Base-by-base conservation (phyloP, 2,888 invertebrate genomes). In the Morpho achilles region DNA sequence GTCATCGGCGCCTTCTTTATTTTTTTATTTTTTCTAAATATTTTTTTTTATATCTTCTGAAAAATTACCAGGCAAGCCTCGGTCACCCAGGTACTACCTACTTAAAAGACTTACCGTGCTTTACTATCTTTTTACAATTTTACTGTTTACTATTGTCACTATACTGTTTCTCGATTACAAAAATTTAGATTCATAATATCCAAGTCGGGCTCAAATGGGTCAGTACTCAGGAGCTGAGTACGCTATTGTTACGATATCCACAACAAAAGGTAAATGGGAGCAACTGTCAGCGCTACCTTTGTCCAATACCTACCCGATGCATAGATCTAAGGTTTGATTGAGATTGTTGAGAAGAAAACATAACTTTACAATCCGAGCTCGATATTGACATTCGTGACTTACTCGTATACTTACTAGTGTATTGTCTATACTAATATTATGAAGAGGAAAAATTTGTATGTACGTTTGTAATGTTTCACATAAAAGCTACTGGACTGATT, bases 211-310 rank as follows among this genome's bases (percentile, higher is more conserved):
- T 68, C 73, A 77, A 77, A 76, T 72, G 64, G 77, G 78, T 77
- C 77, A 77, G 66, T 68, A 70, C 65, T 67, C 63, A 66, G 45
- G 16, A 40, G 52, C 10, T 44, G 53, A 53, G 39, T 51, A 44
- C 46, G 56, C 70, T 67, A 76, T 79, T 77, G 76, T 79, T 73
- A 70, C 69, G 61, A 63, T 32, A 65, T 61, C 62, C 64, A 65
- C 73, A 75, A 84, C 84, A 85, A 86, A 81, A 69, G 80, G 68
- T 66, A 74, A 81, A 83, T 75, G 77, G 68, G 79, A 77, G 76
- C 80, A 76, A 81, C 76, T 79, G 84, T 80, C 80, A 77, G 73
- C 69, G 67, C 63, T 67, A 71, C 76, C 79, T 80, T 84, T 84
- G 82, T 84, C 32, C 79, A 78, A 79, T 82, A 76, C 75, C 77